These are phyloP conservation scores for Drusus annulatus DNA, from an alignment of 1,140 invertebrate species.

Conservation along the genomic window DNA sequence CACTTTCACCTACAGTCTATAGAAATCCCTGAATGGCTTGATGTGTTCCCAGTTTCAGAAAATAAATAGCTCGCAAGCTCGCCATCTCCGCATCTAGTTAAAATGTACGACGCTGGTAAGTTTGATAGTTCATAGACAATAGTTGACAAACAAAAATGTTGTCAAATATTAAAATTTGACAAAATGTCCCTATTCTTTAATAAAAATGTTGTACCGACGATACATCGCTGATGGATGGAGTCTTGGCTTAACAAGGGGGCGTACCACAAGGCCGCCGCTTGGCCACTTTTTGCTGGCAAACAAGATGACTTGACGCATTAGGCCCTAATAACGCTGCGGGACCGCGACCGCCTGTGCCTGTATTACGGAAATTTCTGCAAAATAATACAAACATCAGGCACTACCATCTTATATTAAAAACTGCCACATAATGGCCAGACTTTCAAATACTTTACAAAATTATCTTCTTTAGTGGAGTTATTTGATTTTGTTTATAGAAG, in stretches of 20 bases:
- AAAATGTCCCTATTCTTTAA: background rate
- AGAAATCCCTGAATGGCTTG: too few species aligned
- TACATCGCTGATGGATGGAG: background rate
- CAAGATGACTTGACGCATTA: slow-evolving; percentile 55
- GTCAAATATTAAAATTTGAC: too few species aligned
- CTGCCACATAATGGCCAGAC: slow-evolving; percentile 11
- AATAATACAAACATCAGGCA: slow-evolving; percentile 32
- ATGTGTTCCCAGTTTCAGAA: too few species aligned
- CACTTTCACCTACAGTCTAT: too few species aligned
- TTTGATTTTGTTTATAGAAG: too few species aligned
- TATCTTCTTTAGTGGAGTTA: background rate
- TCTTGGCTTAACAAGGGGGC: background rate
- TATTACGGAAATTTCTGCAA: slow-evolving; percentile 42
- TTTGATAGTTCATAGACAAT: too few species aligned
- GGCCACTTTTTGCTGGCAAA: slow-evolving; percentile 34
- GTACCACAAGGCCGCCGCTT: background rate
- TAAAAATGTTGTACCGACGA: background rate
- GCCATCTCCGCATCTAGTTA: too few species aligned
- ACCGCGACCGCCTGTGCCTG: background rate
- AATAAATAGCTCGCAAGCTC: too few species aligned
- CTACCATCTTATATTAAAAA: slow-evolving; percentile 54
- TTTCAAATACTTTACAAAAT: slow-evolving; percentile 24
- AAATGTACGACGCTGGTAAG: too few species aligned
- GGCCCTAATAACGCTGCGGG: slow-evolving; percentile 26
- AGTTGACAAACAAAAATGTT: too few species aligned